Evolutionary conservation across 92 coral and sea anemone species (phyloP), one percentile per base, ranked within the genome.

Genomic region (Palythoa grandis): DNA sequence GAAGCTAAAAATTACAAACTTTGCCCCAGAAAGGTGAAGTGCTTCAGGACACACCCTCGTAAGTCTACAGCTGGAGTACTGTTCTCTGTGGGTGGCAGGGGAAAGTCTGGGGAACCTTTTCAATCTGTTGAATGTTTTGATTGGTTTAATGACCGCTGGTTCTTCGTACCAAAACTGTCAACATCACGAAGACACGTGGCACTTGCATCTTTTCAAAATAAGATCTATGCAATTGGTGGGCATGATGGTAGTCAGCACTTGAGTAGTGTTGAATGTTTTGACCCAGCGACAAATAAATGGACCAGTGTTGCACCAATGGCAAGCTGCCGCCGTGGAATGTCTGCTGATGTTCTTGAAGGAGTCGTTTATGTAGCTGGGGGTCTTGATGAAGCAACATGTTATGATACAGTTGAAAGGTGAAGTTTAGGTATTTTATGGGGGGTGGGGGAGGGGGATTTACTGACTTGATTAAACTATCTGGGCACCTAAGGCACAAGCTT

Each of bases 121-220:
- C 95, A 92, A 24, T 92, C 94, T 69, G 90, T 96, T 40, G 99
- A 96, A 84, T 92, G 98, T 82, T 96, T 93, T 56, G 95, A 96
- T 70, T 96, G 99, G 99, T 92, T 96, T 47, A 86, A 88, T 38
- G 87, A 96, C 68, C 89, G 93, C 54, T 96, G 99, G 99, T 95
- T 93, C 67, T 79, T 89, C 16, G 95, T 91, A 22, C 98, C 99
- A 23, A 82, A 90, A 48, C 89, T 96, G 50, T 90, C 96, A 0
- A 96, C 95, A 12, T 96, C 99, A 17, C 86, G 99, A 52, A 86
- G 99, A 17, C 99, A 96, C 88, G 99, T 96, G 39, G 99, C 99
- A 1, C 95, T 95, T 63, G 93, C 98, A 3, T 92, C 93, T 52
- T 86, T 95, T 17, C 88, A 86, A 37, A 98, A 95, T 15, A 90